A percentile compares a stretch with the other conserved stretches of the same genome.
These are phyloP conservation scores for Elephas maximus DNA, from an alignment of 2,113 vertebrate genomes.

Conservation along the genomic window DNA sequence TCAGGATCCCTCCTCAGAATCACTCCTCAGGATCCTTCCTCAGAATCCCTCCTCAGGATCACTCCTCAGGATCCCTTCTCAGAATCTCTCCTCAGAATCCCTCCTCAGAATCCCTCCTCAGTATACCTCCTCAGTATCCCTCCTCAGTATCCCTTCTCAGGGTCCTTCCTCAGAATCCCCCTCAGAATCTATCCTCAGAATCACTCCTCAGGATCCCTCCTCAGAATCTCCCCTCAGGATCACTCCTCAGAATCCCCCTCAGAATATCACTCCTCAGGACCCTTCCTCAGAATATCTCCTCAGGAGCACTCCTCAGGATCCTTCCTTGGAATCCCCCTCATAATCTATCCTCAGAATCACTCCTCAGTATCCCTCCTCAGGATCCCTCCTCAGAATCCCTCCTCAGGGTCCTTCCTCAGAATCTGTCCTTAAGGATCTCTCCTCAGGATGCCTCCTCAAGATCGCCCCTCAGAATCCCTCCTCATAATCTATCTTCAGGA, in stretches of 20 bases:
- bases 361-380: no score
- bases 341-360: no score
- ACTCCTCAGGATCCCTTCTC: fast-evolving
- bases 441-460: neutral
- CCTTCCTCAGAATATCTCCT: fast-evolving
- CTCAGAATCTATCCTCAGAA: no score
- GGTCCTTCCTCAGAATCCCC: no score
- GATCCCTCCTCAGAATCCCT: neutral
- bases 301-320: neutral
- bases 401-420: neutral
- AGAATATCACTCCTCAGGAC: neutral
- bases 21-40: no score
- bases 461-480: neutral
- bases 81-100: neutral
- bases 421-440: neutral
- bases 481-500: fast-evolving
- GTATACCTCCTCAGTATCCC: neutral
- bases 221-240: neutral
- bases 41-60: no score
- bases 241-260: neutral
- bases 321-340: neutral
- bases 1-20: neutral
- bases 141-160: neutral
- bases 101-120: neutral
- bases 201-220: no score